These are phyloP conservation scores for Pipa parva DNA, from an alignment of 2,113 vertebrate species.

Conservation along the genomic window DNA sequence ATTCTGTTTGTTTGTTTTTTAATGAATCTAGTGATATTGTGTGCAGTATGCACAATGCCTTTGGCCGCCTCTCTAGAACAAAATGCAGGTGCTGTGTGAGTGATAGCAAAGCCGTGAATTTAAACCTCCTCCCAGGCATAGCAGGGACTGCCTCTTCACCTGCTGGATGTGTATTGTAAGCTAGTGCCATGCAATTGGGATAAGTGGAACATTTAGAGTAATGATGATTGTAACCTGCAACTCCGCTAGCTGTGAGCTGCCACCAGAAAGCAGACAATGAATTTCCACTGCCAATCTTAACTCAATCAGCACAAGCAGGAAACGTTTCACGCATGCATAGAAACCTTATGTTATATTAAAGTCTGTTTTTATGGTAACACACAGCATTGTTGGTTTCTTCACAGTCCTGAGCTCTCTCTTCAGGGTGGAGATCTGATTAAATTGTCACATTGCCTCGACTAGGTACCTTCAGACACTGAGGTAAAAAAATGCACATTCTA, in stretches of 20 bases:
- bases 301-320: not conserved
- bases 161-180: slow-evolving; percentile 2
- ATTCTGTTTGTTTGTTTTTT: not conserved
- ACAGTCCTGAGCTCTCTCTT: too few relatives aligned
- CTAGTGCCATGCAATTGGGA: slow-evolving; percentile 15
- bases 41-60: not conserved
- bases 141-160: not conserved
- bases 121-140: not conserved
- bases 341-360: too few relatives aligned
- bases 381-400: too few relatives aligned
- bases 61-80: not conserved
- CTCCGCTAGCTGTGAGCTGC: slow-evolving; percentile 23
- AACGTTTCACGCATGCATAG: not conserved
- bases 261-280: slow-evolving; percentile 6
- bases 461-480: too few relatives aligned
- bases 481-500: too few relatives aligned
- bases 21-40: not conserved
- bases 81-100: slow-evolving; percentile 8
- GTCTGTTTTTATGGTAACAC: too few relatives aligned
- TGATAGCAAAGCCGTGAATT: not conserved
- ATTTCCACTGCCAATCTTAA: slow-evolving; percentile 9
- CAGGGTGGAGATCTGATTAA: too few relatives aligned
- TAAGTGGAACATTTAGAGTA: slow-evolving; percentile 36
- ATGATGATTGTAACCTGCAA: slow-evolving; percentile 32
- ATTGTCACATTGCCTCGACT: too few relatives aligned